Evolutionary conservation across 2,888 invertebrate genomes (phyloP).

Genomic region (Stomorhina lunata): DNA sequence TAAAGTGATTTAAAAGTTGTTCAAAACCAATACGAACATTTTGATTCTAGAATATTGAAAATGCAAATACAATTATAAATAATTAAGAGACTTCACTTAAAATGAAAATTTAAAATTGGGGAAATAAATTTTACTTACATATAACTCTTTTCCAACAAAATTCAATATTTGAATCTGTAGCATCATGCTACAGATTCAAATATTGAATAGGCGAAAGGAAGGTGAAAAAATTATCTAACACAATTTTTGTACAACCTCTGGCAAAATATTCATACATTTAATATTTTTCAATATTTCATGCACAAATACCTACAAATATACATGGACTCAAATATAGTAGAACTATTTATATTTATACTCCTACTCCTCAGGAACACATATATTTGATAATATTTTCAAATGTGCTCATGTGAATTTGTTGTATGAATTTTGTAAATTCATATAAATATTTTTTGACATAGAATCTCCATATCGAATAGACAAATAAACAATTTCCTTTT

Average conservation of each 20-base stretch:
- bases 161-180: too few species aligned
- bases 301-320: conserved; percentile 5
- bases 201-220: neutral
- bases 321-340: neutral
- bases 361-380: neutral
- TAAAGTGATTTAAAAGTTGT: too few species aligned
- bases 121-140: too few species aligned
- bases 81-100: too few species aligned
- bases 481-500: conserved; percentile 66
- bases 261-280: conserved; percentile 60
- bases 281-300: conserved; percentile 43
- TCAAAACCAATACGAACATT: too few species aligned
- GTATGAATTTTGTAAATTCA: neutral
- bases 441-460: conserved; percentile 46
- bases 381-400: neutral
- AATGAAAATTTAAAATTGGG: too few species aligned
- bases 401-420: too few species aligned
- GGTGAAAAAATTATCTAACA: conserved; percentile 35
- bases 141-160: too few species aligned
- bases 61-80: too few species aligned
- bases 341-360: neutral
- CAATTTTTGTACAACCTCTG: conserved; percentile 62
- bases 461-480: conserved; percentile 53
- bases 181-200: neutral
- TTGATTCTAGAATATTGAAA: too few species aligned